Evolutionary conservation across 92 coral and sea anemone species (phyloP).

Genomic region (Epizoanthus illoricatus): DNA sequence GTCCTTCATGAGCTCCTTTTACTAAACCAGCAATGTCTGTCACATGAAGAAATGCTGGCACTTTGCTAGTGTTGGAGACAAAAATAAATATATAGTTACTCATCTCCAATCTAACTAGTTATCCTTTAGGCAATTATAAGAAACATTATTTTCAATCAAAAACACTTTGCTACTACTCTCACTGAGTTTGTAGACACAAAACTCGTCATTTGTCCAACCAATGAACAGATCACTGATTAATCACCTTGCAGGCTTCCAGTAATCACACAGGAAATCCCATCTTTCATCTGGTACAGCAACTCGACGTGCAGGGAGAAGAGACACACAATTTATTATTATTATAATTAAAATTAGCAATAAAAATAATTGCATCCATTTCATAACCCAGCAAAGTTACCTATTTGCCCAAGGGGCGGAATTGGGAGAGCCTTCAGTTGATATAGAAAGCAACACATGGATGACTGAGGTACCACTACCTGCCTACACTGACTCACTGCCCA

Average conservation of each 20-base stretch:
- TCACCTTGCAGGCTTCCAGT: constrained; percentile 92
- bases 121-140: background rate
- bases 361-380: too few relatives aligned
- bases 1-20: constrained; percentile 96
- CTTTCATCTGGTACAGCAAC: constrained; percentile 98
- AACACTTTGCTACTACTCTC: too few relatives aligned
- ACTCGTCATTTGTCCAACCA: background rate
- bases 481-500: too few relatives aligned
- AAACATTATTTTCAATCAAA: too few relatives aligned
- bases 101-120: background rate
- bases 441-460: too few relatives aligned
- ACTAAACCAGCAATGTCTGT: constrained; percentile 98
- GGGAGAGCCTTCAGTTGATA: too few relatives aligned
- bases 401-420: too few relatives aligned
- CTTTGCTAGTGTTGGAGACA: constrained; percentile 61
- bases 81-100: background rate
- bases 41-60: constrained; percentile 93
- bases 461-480: too few relatives aligned
- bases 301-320: constrained; percentile 71
- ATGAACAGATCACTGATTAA: background rate
- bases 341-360: too few relatives aligned
- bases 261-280: constrained; percentile 89
- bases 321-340: background rate
- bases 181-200: too few relatives aligned
- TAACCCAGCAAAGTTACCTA: too few relatives aligned